Evolutionary conservation across 2,888 invertebrate genomes (phyloP).

Genomic region (Thelaira solivaga): DNA sequence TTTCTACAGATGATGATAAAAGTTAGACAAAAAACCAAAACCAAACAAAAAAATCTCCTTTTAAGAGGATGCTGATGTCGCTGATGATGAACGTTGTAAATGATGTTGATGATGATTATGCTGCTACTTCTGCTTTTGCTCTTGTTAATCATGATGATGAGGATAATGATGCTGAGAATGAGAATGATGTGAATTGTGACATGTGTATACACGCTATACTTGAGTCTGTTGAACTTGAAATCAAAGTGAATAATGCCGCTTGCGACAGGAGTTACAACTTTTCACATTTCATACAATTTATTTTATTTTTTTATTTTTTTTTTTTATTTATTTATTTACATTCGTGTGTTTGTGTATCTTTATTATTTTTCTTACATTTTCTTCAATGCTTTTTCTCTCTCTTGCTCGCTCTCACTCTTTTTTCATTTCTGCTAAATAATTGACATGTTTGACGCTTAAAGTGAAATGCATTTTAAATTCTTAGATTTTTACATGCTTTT

Average conservation of each 20-base stretch:
- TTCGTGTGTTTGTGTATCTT: neutral
- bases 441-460: constrained; percentile 61
- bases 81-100: constrained; percentile 38
- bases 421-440: constrained; percentile 54
- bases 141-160: neutral
- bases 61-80: constrained; percentile 26
- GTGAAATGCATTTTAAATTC: constrained; percentile 61
- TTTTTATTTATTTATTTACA: constrained; percentile 42
- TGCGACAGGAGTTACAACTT: constrained; percentile 55
- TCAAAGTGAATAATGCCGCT: constrained; percentile 63
- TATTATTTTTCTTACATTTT: constrained; percentile 20
- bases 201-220: constrained; percentile 51
- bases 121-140: constrained; percentile 4
- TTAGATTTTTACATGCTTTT: constrained; percentile 4
- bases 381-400: constrained; percentile 9
- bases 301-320: no score
- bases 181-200: constrained; percentile 52
- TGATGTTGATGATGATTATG: constrained; percentile 12
- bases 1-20: constrained; percentile 14
- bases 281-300: constrained; percentile 49
- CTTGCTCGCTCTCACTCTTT: no score
- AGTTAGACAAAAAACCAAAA: constrained; percentile 29
- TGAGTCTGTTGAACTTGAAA: constrained; percentile 63
- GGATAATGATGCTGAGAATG: neutral
- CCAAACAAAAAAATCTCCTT: constrained; percentile 1